Evolutionary conservation across 2,888 invertebrate species (phyloP).

Genomic region (Agrochola macilenta): DNA sequence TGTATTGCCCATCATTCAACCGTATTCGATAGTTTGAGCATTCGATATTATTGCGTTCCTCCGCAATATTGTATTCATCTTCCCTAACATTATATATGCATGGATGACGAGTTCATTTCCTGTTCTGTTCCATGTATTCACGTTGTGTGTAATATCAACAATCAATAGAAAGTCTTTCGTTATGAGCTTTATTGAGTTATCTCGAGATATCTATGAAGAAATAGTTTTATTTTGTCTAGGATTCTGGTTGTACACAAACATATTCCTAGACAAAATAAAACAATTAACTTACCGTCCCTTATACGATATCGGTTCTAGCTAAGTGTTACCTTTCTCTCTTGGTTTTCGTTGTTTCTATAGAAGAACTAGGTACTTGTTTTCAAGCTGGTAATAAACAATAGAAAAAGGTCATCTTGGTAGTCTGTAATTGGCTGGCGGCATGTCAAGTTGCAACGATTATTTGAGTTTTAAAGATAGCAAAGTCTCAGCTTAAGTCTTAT

Average conservation of each 20-base stretch:
- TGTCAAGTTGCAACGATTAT: background rate
- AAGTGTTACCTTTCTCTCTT: background rate
- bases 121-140: slow-evolving; percentile 19
- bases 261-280: background rate
- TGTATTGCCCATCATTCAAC: background rate
- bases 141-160: slow-evolving; percentile 8
- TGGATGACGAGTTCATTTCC: slow-evolving; percentile 47
- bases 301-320: background rate
- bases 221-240: slow-evolving; percentile 1
- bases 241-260: background rate
- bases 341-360: background rate
- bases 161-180: slow-evolving; percentile 8
- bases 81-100: slow-evolving; percentile 23
- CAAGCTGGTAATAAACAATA: background rate
- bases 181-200: slow-evolving; percentile 6
- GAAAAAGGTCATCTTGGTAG: no score
- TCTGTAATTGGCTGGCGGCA: background rate
- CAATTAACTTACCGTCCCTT: no score
- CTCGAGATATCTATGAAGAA: background rate
- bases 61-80: slow-evolving; percentile 41
- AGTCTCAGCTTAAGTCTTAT: background rate
- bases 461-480: background rate
- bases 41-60: slow-evolving; percentile 27
- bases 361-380: background rate
- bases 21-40: background rate